A percentile compares a stretch with the other conserved stretches of the same genome.
phyloP scores from a whole-genome alignment of 2,797 vertebrate genomes.

The Sebastes oblongus region DNA sequence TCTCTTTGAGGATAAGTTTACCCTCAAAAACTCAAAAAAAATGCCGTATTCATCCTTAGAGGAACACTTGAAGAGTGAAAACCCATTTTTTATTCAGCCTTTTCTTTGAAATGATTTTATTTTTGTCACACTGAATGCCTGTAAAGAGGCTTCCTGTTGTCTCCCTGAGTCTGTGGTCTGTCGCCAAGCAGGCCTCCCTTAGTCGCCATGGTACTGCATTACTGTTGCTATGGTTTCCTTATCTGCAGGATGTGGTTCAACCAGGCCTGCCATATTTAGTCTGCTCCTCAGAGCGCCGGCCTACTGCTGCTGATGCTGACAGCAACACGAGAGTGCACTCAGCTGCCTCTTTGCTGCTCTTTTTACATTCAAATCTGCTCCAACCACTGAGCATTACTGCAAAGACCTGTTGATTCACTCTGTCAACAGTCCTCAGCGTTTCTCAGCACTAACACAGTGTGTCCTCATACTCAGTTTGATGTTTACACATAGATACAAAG shows the following conservation, averaged over 20 bases:
- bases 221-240: slow-evolving; percentile 85
- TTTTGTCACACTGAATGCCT: not conserved
- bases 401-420: slow-evolving; percentile 1
- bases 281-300: slow-evolving; percentile 30
- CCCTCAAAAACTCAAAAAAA: not conserved
- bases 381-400: not conserved
- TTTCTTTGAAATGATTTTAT: not conserved
- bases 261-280: slow-evolving; percentile 79
- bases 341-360: slow-evolving; percentile 21
- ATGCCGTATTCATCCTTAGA: not conserved
- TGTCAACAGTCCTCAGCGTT: not conserved
- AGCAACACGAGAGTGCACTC: slow-evolving; percentile 47
- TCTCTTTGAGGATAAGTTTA: not conserved
- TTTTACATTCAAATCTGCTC: slow-evolving; percentile 15
- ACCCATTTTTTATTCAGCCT: not conserved
- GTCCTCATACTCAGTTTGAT: not conserved
- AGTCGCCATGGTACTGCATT: slow-evolving; percentile 69
- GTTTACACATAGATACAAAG: not conserved
- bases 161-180: slow-evolving; percentile 33
- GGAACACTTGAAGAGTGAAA: not conserved
- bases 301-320: slow-evolving; percentile 58
- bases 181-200: slow-evolving; percentile 59
- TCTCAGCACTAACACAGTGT: not conserved
- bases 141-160: slow-evolving; percentile 44
- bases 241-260: slow-evolving; percentile 78